Base-by-base conservation (phyloP, 2,888 invertebrate genomes). In the Asteroscopus sphinx region DNA sequence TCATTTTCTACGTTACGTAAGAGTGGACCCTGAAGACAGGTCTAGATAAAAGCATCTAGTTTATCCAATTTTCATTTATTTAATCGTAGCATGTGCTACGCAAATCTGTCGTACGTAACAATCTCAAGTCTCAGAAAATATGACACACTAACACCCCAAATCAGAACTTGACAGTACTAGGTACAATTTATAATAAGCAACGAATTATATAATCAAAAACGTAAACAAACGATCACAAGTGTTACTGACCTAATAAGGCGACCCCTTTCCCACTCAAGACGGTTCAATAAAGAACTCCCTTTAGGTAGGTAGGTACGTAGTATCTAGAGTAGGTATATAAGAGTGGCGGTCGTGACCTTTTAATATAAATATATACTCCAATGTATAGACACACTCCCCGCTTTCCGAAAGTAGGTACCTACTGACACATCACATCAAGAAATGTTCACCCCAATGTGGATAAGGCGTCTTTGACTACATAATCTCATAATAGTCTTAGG, bases 161-260 rank as follows among this genome's bases (percentile, higher is more conserved):
- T n/a, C n/a, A n/a, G n/a, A n/a, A n/a, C n/a, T n/a, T n/a, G n/a
- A n/a, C n/a, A n/a, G n/a, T n/a, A n/a, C n/a, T 4, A 21, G 21
- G 21, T 6, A 21, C 4, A 21, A 21, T 21, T 21, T 21, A 6
- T 21, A 3, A 21, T 21, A 21, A 21, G 1, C 3, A 49, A 44
- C 8, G 47, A 52, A 56, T 47, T 15, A 36, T 39, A 56, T 55
- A 48, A 41, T 53, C 53, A 53, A 16, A 56, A 64, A 60, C 25
- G 53, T 67, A 62, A 71, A 69, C 54, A 68, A 72, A 73, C 67
- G 47, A 70, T 62, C 51, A 67, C 59, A 65, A 75, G 89, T 91
- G 92, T 90, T 90, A 92, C 90, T 93, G 93, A 93, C 93, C 93
- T 93, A 92, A 91, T 93, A 93, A 91, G 88, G 81, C 89, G 90